Evolutionary conservation across 2,797 vertebrate species (phyloP).

Genomic region (Enoplosus armatus): DNA sequence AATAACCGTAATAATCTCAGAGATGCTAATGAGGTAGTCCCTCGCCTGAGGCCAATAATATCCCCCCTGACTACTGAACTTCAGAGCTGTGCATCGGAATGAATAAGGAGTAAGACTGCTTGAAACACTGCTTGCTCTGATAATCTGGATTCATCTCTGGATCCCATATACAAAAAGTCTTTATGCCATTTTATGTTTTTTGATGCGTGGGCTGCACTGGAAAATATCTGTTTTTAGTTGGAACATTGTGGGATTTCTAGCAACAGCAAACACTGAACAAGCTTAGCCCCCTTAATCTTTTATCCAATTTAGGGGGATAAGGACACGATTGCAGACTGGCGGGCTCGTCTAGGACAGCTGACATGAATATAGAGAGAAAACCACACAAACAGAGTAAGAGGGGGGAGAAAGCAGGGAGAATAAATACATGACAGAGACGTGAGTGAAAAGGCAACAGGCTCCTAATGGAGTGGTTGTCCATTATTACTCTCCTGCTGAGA

Average conservation of each 20-base stretch:
- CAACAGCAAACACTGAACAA: constrained; percentile 50
- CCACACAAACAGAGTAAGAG: constrained; percentile 30
- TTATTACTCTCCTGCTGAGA: constrained; percentile 75
- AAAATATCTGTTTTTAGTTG: constrained; percentile 27
- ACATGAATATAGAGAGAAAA: constrained; percentile 50
- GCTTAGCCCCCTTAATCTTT: constrained; percentile 71
- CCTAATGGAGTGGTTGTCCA: constrained; percentile 75
- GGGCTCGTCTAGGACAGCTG: constrained; percentile 28
- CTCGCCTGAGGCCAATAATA: constrained; percentile 8
- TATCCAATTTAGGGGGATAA: constrained; percentile 68
- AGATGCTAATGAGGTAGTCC: constrained; percentile 43
- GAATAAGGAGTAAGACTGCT: constrained; percentile 32
- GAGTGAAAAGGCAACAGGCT: constrained; percentile 62
- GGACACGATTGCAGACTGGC: constrained; percentile 46
- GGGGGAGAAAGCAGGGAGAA: constrained; percentile 33
- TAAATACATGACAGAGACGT: constrained; percentile 59
- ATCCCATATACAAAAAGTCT: constrained; percentile 44
- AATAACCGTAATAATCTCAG: constrained; percentile 39
- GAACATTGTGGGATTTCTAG: constrained; percentile 55
- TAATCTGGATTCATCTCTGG: constrained; percentile 65
- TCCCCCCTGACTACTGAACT: constrained; percentile 14
- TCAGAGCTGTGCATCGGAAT: constrained; percentile 20
- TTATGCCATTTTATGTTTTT: constrained; percentile 29
- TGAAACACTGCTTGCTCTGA: constrained; percentile 43
- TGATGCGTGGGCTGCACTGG: constrained; percentile 23